Evolutionary conservation across 2,797 vertebrate genomes (phyloP), one percentile per base, ranked within the genome.

Genomic region (Acomys russatus): DNA sequence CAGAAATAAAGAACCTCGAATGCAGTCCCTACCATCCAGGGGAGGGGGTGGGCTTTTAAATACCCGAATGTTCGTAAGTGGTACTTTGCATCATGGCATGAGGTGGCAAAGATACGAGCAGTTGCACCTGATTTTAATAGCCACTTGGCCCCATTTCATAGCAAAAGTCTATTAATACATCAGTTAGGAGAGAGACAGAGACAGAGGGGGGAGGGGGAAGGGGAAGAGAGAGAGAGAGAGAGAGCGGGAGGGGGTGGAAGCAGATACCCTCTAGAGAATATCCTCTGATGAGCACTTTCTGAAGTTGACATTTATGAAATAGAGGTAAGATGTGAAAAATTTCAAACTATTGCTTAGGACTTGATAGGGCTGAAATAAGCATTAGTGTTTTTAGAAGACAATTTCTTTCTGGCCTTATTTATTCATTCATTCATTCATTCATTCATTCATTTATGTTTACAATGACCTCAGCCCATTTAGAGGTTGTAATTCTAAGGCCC

Each of bases 281-380:
- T 59, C 14, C 56, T 59, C 44, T 54, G 83, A 44, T 7, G 59
- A 70, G 8, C 5, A 70, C 20, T 90, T 86, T 94, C 22, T 66
- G 18, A 66, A 78, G 17, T 9, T 93, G 9, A 9, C 59, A 68
- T 91, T 96, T 95, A 85, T 10, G 15, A 94, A 88, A 44, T 18
- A 92, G 44, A 78, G 44, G 82, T 66, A 74, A n/a, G 38, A 63
- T 70, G 25, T 64, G 18, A 83, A 86, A 88, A 94, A 4, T 17
- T 11, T 68, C 18, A 11, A 64, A 18, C 18, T 83, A 77, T 10
- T 25, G 17, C 14, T 38, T 73, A 71, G 63, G 4, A 61, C 14
- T 86, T 88, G 56, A 20, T 59, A 35, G 30, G 35, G 33, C 1
- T 79, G 9, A 86, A 94, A 54, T 68, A 88, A 74, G 82, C 64